Base-by-base conservation (phyloP, 2,888 invertebrate genomes). In the Drepana falcataria region DNA sequence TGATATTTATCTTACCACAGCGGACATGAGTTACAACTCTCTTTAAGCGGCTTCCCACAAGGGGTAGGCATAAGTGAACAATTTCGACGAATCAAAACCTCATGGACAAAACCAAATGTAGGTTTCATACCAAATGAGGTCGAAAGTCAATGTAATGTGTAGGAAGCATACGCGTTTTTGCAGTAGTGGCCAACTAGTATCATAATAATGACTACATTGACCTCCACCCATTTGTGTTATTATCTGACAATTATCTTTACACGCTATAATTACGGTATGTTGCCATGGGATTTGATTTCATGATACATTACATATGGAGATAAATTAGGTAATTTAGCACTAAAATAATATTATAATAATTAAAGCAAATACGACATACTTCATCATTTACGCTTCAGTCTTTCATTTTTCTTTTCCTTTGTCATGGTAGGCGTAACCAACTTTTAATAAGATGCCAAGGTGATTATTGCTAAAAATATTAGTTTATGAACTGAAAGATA, bases 171-270 rank as follows among this genome's bases (percentile, higher is more conserved):
- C 21, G 44, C 9, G 3, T 44, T 44, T 9, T 44, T 9, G 44
- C 44, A 44, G 51, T 54, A 53, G 35, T 49, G 54, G 35, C 52
- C 53, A 52, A 4, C 49, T 54, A 54, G 49, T 44, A 55, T 55
- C 51, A 54, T 53, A 49, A 48, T 35, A 34, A 51, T 47, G 48
- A 59, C 55, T 41, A 52, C 6, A 44, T 44, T 44, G 44, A 44
- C 44, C 44, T 44, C 9, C 44, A 3, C 44, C 4, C 6, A 9
- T 9, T 44, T 9, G 44, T 44, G 9, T 44, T 44, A 44, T 44
- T 44, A 44, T 44, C 44, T 44, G 9, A 44, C 44, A 3, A 44
- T 44, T 9, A 44, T 44, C 9, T 44, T 44, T 44, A 44, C 44
- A 4, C 9, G 9, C 9, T 3, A 44, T 9, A 44, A 44, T 44